Base-by-base conservation (phyloP, 2,888 invertebrate species). In the Zygogramma bicolorata region DNA sequence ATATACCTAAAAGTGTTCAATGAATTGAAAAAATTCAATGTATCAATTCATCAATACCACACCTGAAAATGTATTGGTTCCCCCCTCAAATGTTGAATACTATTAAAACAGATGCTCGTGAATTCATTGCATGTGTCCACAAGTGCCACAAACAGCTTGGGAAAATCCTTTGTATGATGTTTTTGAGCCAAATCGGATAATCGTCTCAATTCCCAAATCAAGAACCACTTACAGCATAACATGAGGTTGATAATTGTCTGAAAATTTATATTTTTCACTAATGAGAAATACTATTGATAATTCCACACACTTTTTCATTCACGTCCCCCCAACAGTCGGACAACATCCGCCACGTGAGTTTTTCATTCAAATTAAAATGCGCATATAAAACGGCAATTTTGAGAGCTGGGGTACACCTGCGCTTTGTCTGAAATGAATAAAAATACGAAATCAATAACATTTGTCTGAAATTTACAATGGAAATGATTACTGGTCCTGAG, bases 11-110 rank as follows among this genome's bases (percentile, higher is more conserved):
- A 53, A 53, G n/a, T 20, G 20, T 3, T 67, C 68, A 53, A 65
- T 34, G 20, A 15, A 65, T n/a, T n/a, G 6, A 65, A 65, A 65
- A 22, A n/a, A 42, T 46, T 34, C 10, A 34, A 34, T 34, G 7
- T 2, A 34, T 34, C 8, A 34, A n/a, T n/a, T n/a, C n/a, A n/a
- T n/a, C n/a, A n/a, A 25, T 18, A 61, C 0, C 4, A 25, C 27
- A 69, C 73, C 65, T 70, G 61, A 18, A 73, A 58, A 66, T 66
- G 69, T 5, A 73, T 34, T n/a, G 58, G 38, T 63, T 70, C 29
- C 1, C 58, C 66, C 10, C 34, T 22, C 10, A 62, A 57, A 67
- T 63, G 20, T 8, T 73, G 40, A 3, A 73, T 40, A 62, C 63
- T 70, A 13, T 66, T 67, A 18, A 70, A 70, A 15, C 70, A 68